phyloP scores from a whole-genome alignment of 2,888 invertebrate genomes.

The Xanthorhoe designata region DNA sequence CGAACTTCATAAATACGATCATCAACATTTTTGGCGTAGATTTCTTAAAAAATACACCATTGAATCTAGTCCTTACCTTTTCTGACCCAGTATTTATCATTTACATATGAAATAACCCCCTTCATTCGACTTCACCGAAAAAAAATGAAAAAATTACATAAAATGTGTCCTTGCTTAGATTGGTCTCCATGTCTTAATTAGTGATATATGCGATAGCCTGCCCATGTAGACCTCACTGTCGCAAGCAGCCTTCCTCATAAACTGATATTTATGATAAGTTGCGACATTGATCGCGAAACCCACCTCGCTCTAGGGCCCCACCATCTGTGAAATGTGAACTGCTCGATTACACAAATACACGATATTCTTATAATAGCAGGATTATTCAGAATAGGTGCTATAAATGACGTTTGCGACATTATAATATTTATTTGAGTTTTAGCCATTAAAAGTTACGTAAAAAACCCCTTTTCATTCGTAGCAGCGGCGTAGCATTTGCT shows the following conservation, averaged over 20 bases:
- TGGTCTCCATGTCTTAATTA: constrained; percentile 5
- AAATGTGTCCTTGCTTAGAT: constrained; percentile 8
- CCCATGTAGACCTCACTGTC: constrained; percentile 5
- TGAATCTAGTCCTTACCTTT: too few relatives aligned
- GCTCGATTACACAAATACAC: not conserved
- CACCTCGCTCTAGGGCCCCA: not conserved
- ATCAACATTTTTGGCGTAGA: too few relatives aligned
- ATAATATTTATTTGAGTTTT: not conserved
- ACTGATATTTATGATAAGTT: constrained; percentile 17
- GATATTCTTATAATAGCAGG: not conserved
- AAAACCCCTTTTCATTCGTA: constrained; percentile 33
- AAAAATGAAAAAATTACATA: not conserved
- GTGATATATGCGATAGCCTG: not conserved
- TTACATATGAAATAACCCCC: too few relatives aligned
- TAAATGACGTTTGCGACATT: not conserved
- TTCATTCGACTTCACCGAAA: too few relatives aligned
- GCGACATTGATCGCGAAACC: constrained; percentile 4
- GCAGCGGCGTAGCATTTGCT: constrained; percentile 32
- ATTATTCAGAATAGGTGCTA: not conserved
- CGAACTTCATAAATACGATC: too few relatives aligned
- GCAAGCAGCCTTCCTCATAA: constrained; percentile 13
- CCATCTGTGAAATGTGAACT: not conserved
- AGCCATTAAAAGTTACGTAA: not conserved
- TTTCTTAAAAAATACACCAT: too few relatives aligned
- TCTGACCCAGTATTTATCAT: too few relatives aligned